Evolutionary conservation across 2,797 vertebrate genomes (phyloP), one percentile per base, ranked within the genome.

Genomic region (Catamblyrhynchus diadema): DNA sequence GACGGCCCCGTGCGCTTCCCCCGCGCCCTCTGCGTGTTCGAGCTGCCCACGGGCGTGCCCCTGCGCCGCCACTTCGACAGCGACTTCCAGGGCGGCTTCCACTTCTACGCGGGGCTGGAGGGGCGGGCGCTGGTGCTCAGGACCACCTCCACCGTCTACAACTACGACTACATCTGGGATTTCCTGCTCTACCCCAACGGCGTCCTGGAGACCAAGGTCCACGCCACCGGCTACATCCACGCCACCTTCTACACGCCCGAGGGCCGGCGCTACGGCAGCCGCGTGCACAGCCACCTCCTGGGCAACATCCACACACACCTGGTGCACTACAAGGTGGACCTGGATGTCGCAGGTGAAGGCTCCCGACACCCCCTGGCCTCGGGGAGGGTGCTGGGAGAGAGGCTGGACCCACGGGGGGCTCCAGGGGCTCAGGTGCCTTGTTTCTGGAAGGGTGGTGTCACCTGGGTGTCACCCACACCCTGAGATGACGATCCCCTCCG

Each of bases 141-240:
- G 75, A 99, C 99, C 3, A 99, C 98, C 3, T 98, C 99, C 1
- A 99, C 99, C 0, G 99, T 99, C 92, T 99, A 99, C 96, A 99
- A 99, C 95, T 99, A 99, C 0, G 99, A 99, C 92, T 99, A 99
- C 93, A 98, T 99, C 94, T 99, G 99, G 99, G 99, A 99, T 94
- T 98, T 99, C 92, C 53, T 98, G 73, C 98, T 99, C 96, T 98
- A 99, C 95, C 98, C 98, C 88, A 99, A 99, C 2, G 99, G 99
- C 0, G 99, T 99, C 10, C 96, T 99, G 95, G 99, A 99, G 90
- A 97, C 98, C 47, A 99, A 98, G 87, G 98, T 99, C 71, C 99
- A 99, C 0, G 99, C 99, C 89, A 99, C 99, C 0, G 99, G 99
- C 71, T 99, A 98, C 39, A 97, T 99, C 81, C 98, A 99, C 1